Evolutionary conservation across 1,140 invertebrate species (phyloP).

Genomic region (Heterodera schachtii): DNA sequence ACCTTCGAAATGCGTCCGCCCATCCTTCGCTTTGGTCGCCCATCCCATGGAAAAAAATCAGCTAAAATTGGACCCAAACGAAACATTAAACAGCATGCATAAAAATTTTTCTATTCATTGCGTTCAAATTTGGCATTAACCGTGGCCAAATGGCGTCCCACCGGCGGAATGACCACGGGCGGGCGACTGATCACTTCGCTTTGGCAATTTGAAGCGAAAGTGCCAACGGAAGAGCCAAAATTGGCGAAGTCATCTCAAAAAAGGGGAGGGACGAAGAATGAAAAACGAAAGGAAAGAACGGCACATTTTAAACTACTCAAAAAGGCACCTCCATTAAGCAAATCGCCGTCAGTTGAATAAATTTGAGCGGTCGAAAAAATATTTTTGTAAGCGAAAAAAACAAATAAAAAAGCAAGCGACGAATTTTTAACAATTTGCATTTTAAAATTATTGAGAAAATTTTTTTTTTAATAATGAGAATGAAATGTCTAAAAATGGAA

Average conservation of each 20-base stretch:
- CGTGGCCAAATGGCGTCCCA: neutral
- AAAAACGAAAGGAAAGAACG: neutral
- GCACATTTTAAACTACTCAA: neutral
- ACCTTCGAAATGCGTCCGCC: neutral
- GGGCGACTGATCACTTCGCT: neutral
- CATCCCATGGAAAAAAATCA: conserved; percentile 12
- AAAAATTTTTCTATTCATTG: neutral
- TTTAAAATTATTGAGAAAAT: neutral
- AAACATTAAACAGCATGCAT: neutral
- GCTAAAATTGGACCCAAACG: neutral
- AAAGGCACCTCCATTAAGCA: neutral
- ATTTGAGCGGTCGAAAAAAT: neutral
- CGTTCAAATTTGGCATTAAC: neutral
- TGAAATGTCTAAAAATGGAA: too few relatives aligned
- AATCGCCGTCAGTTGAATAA: neutral
- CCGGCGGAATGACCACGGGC: neutral
- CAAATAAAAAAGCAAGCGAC: neutral
- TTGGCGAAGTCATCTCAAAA: neutral
- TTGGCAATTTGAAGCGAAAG: neutral
- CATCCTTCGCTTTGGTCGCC: conserved; percentile 6
- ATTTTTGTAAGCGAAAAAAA: neutral
- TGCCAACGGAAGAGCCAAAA: neutral
- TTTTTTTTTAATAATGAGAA: too few relatives aligned
- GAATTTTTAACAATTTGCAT: neutral
- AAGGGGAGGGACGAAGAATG: too few relatives aligned